Evolutionary conservation across 2,888 invertebrate genomes (phyloP).

Genomic region (Alloplasta piceator): DNA sequence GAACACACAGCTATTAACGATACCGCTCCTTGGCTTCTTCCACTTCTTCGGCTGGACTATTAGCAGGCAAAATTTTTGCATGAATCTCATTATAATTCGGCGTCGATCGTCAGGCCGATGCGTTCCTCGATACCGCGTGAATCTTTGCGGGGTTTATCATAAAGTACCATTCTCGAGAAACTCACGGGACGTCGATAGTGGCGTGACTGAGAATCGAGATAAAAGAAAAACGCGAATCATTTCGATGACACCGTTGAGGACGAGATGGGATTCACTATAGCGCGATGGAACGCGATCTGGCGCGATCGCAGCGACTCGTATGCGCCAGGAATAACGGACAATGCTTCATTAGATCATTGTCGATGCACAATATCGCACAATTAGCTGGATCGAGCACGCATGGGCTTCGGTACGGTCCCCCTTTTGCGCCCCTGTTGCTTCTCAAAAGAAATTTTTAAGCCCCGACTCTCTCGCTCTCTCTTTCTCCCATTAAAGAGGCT

Average conservation of each 20-base stretch:
- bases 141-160: neutral
- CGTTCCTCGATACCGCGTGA: neutral
- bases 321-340: conserved; percentile 73
- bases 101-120: conserved; percentile 8
- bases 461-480: conserved; percentile 27
- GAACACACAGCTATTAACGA: conserved; percentile 11
- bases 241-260: conserved; percentile 56
- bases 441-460: conserved; percentile 64
- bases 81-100: neutral
- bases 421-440: conserved; percentile 34
- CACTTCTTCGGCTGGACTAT: conserved; percentile 11
- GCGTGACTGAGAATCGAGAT: conserved; percentile 26
- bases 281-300: conserved; percentile 58
- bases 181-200: conserved; percentile 24
- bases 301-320: conserved; percentile 61
- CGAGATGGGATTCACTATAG: conserved; percentile 46
- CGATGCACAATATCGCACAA: conserved; percentile 81
- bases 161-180: conserved; percentile 25
- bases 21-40: conserved; percentile 2
- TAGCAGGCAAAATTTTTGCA: conserved; percentile 23
- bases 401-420: conserved; percentile 55
- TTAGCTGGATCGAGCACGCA: conserved; percentile 73
- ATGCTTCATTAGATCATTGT: conserved; percentile 83
- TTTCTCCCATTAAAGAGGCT: conserved; percentile 42
- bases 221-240: conserved; percentile 30